phyloP scores from a whole-genome alignment of 1,140 invertebrate species.

The Forficula auricularia region DNA sequence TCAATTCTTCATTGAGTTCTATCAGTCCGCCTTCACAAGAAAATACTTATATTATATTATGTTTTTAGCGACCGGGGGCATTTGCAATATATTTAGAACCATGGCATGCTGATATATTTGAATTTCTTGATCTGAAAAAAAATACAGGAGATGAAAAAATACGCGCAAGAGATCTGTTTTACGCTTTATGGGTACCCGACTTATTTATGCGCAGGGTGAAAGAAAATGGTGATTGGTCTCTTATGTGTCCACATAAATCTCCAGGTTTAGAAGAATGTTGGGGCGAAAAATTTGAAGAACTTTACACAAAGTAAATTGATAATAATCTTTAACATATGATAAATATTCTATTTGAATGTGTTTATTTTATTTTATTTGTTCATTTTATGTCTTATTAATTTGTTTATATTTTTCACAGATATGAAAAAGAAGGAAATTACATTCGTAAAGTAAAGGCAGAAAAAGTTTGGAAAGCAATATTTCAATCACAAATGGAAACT shows the following conservation, averaged over 20 bases:
- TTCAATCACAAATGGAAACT: constrained; percentile 50
- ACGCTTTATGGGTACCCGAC: constrained; percentile 56
- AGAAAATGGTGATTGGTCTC: constrained; percentile 38
- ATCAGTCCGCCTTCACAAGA: no score
- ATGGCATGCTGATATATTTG: constrained; percentile 54
- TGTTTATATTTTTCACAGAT: no score
- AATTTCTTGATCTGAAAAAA: constrained; percentile 45
- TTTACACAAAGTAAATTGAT: constrained; percentile 33
- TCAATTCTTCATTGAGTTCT: no score
- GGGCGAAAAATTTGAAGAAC: constrained; percentile 45
- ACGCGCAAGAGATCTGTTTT: constrained; percentile 47
- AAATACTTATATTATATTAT: no score
- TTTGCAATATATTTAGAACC: constrained; percentile 59
- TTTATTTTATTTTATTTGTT: no score
- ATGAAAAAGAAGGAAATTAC: constrained; percentile 39
- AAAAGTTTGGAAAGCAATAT: constrained; percentile 43
- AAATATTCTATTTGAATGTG: no score
- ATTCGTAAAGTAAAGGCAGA: constrained; percentile 38
- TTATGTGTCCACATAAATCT: constrained; percentile 52
- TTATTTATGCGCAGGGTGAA: constrained; percentile 53
- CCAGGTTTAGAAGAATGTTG: constrained; percentile 41
- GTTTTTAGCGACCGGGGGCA: constrained; percentile 27
- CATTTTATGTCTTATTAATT: no score
- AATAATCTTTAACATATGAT: neutral
- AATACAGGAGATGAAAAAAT: constrained; percentile 44